phyloP scores from a whole-genome alignment of 2,113 vertebrate species.

The Arvicanthis niloticus region DNA sequence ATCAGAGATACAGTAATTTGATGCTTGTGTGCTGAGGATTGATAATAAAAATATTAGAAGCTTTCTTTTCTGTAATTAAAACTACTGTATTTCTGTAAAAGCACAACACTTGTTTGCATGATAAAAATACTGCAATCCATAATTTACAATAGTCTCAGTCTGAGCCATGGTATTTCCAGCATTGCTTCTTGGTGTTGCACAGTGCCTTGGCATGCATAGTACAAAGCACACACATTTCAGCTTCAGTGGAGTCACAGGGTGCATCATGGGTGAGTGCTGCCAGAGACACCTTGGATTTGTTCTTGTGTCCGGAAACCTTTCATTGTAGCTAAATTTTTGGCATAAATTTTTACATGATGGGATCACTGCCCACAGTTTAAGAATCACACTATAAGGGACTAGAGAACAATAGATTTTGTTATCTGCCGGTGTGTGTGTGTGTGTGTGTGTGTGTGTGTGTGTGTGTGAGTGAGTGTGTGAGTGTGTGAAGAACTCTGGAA shows the following conservation, averaged over 20 bases:
- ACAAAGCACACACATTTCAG: too few relatives aligned
- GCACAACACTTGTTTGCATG: not conserved
- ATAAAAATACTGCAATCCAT: not conserved
- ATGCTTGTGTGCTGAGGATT: not conserved
- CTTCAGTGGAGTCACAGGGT: not conserved
- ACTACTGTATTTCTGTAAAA: not conserved
- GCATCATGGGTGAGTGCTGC: not conserved
- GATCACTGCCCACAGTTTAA: not conserved
- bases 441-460: too few relatives aligned
- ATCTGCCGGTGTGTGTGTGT: not conserved
- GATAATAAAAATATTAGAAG: not conserved
- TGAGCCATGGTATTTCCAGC: not conserved
- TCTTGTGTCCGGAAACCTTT: not conserved
- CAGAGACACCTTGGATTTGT: not conserved
- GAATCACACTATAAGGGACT: not conserved
- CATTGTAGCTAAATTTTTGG: not conserved
- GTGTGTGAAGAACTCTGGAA: not conserved
- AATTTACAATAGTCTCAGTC: not conserved
- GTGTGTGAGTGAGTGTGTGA: too few relatives aligned
- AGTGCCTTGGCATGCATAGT: not conserved
- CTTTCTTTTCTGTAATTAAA: not conserved
- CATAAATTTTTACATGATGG: not conserved
- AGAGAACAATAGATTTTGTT: not conserved
- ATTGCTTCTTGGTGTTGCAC: not conserved
- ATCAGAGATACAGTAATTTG: not conserved